A percentile compares a stretch with the other conserved stretches of the same genome.
These are phyloP conservation scores for Catostomus latipinnis DNA, from an alignment of 2,797 vertebrate species.

Conservation along the genomic window DNA sequence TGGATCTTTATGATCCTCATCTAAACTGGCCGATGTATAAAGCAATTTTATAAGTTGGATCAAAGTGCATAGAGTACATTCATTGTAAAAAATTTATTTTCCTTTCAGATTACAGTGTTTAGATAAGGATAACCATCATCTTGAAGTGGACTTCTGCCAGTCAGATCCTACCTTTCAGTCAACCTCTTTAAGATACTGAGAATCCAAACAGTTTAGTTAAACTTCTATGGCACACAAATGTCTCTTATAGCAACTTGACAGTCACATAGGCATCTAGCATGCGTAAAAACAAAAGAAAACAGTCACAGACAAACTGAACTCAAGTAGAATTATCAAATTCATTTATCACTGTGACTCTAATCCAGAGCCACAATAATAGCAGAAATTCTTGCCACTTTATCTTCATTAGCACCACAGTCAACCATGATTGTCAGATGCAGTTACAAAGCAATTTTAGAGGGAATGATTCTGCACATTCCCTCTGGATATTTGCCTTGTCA, in stretches of 20 bases:
- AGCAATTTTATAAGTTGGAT: background rate
- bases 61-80: conserved; percentile 21
- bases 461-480: conserved; percentile 45
- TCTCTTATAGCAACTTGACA: conserved; percentile 10
- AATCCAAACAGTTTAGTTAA: background rate
- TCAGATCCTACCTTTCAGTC: background rate
- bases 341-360: conserved; percentile 35
- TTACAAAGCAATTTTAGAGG: conserved; percentile 43
- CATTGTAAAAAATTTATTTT: conserved; percentile 1
- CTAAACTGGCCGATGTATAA: background rate
- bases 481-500: conserved; percentile 53
- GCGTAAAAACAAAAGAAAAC: background rate
- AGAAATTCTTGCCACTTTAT: conserved; percentile 36
- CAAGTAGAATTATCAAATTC: conserved; percentile 38
- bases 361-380: conserved; percentile 20
- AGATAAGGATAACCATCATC: background rate
- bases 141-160: conserved; percentile 13
- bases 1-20: background rate
- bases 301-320: conserved; percentile 33
- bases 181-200: background rate
- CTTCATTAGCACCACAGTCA: conserved; percentile 43
- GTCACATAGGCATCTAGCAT: too few relatives aligned
- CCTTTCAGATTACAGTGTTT: conserved; percentile 16
- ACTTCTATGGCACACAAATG: background rate
- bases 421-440: conserved; percentile 44